Evolutionary conservation across 53 echinoderm and acorn worm species (phyloP).

Genomic region (Holothuria leucospilota): DNA sequence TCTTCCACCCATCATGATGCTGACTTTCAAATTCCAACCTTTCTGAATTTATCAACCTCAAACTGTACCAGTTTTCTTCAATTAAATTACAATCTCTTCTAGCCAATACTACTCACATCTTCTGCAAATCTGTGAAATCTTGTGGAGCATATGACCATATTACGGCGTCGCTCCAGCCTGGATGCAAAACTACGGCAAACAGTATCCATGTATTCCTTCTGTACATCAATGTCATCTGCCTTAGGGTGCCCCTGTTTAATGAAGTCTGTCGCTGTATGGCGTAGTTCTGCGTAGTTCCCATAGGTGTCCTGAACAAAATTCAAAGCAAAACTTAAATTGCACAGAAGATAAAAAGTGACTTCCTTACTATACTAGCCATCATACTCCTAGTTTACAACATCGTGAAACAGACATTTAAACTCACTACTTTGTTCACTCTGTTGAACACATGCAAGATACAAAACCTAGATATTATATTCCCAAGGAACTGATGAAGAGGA

Average conservation of each 20-base stretch:
- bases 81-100: no score
- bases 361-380: neutral
- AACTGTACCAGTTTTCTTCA: no score
- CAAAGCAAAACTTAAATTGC: neutral
- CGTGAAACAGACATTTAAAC: no score
- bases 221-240: slow-evolving; percentile 84
- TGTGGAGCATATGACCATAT: slow-evolving; percentile 90
- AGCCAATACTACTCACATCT: slow-evolving; percentile 62
- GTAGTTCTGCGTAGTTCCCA: slow-evolving; percentile 93
- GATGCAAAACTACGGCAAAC: slow-evolving; percentile 94
- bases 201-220: slow-evolving; percentile 93
- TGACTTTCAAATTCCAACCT: no score
- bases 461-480: no score
- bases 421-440: no score
- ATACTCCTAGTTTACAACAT: no score
- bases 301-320: slow-evolving; percentile 81
- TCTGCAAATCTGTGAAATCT: slow-evolving; percentile 92
- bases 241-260: slow-evolving; percentile 86
- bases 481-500: no score
- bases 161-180: slow-evolving; percentile 84
- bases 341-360: neutral
- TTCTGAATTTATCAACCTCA: no score
- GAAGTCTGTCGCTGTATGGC: slow-evolving; percentile 85
- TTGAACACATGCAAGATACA: no score
- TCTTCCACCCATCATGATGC: no score